Conservation (phyloP, 2,113 vertebrate genomes). For the Vimba vimba region DNA sequence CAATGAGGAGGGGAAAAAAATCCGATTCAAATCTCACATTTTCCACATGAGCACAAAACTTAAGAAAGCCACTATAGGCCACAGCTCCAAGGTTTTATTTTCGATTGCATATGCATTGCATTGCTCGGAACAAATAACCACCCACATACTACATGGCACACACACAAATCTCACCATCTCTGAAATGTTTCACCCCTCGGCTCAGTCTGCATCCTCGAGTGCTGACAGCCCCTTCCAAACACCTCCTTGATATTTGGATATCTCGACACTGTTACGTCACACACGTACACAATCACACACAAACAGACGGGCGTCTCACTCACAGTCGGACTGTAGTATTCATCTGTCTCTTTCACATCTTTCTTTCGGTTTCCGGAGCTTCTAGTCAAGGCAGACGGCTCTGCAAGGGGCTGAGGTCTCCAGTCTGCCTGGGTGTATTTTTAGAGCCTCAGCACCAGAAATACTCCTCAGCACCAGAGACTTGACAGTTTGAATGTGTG, state of each 20-base stretch:
- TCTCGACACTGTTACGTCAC: slow-evolving; percentile 50
- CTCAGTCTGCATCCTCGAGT: slow-evolving; percentile 58
- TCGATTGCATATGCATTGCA: slow-evolving; percentile 30
- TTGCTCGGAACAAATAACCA: slow-evolving; percentile 13
- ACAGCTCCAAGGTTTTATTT: not conserved
- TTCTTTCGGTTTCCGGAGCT: slow-evolving; percentile 57
- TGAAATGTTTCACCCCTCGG: slow-evolving; percentile 44
- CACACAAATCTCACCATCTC: slow-evolving; percentile 45
- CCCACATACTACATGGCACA: slow-evolving; percentile 29
- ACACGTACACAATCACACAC: slow-evolving; percentile 23
- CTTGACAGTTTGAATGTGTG: slow-evolving; percentile 64
- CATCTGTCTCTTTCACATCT: slow-evolving; percentile 67
- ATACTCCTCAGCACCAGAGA: slow-evolving; percentile 30
- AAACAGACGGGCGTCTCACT: slow-evolving; percentile 20
- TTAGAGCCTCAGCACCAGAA: slow-evolving; percentile 69
- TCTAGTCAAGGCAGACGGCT: slow-evolving; percentile 52
- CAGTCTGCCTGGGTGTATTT: slow-evolving; percentile 72
- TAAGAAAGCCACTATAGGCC: not conserved
- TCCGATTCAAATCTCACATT: not conserved
- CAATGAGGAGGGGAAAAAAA: not conserved
- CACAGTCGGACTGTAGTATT: slow-evolving; percentile 25
- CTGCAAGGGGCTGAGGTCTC: slow-evolving; percentile 54
- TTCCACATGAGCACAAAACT: not conserved
- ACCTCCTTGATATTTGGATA: slow-evolving; percentile 62
- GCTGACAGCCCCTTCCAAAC: slow-evolving; percentile 65